Evolutionary conservation across 2,797 vertebrate genomes (phyloP).

Genomic region (Sternarchorhynchus goeldii): DNA sequence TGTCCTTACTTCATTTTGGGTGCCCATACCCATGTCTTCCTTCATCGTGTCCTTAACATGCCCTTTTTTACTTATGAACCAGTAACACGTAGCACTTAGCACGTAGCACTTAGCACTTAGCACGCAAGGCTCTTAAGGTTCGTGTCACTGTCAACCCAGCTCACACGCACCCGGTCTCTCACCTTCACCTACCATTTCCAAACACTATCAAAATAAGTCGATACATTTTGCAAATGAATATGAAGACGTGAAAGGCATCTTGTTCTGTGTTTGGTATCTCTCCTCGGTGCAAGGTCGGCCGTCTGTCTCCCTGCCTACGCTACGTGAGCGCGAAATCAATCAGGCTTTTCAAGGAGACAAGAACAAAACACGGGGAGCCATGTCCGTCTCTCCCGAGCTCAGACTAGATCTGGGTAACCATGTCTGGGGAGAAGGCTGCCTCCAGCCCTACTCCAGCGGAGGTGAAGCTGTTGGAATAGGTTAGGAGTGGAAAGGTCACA

Average conservation of each 20-base stretch:
- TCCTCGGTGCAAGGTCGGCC: conserved; percentile 57
- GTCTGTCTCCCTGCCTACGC: conserved; percentile 47
- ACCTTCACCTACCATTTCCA: conserved; percentile 48
- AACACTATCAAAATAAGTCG: conserved; percentile 54
- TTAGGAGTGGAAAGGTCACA: conserved; percentile 76
- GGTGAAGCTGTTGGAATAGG: conserved; percentile 66
- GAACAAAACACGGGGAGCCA: conserved; percentile 45
- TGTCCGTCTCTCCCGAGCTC: conserved; percentile 45
- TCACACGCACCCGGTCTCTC: conserved; percentile 28
- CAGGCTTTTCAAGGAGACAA: conserved; percentile 54
- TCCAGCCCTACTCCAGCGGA: conserved; percentile 66
- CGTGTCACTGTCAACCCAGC: conserved; percentile 19
- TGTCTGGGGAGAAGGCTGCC: conserved; percentile 54
- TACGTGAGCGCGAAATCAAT: conserved; percentile 62
- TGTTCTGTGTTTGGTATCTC: conserved; percentile 32
- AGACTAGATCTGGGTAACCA: conserved; percentile 16
- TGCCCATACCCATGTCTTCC: conserved; percentile 23
- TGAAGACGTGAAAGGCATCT: conserved; percentile 44
- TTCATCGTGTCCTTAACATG: conserved; percentile 41
- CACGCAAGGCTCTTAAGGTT: conserved; percentile 37
- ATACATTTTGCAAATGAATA: conserved; percentile 54
- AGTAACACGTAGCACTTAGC: conserved; percentile 27
- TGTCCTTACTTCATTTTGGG: conserved; percentile 28
- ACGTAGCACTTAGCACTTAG: conserved; percentile 32
- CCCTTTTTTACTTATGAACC: conserved; percentile 42